Percentiles rank a stretch among this genome's conserved stretches.
Conservation (phyloP, 2,113 vertebrate genomes). For the Pterophyllum scalare region DNA sequence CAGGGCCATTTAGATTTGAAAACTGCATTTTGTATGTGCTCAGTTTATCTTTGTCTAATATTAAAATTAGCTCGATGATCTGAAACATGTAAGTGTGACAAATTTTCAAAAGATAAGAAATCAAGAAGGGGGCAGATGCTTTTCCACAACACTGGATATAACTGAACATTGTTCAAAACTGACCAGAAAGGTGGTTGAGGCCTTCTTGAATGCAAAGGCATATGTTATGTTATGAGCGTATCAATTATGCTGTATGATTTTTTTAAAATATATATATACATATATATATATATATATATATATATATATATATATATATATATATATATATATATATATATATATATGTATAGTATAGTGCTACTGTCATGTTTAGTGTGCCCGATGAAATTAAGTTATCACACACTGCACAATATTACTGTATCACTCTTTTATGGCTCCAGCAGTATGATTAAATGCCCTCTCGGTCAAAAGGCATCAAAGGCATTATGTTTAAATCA, state of each 20-base stretch:
- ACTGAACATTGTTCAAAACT: no score
- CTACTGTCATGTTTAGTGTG: neutral
- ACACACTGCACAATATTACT: neutral
- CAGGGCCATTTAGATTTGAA: neutral
- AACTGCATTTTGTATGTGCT: neutral
- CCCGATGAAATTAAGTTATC: neutral
- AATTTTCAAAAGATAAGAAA: neutral
- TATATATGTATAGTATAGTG: no score
- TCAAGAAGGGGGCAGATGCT: no score
- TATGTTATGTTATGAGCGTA: neutral
- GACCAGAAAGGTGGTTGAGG: no score
- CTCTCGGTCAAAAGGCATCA: neutral
- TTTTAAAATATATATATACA: no score
- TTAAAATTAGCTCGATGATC: neutral
- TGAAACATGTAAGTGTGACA: neutral
- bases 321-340: no score
- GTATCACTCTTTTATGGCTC: neutral
- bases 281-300: no score
- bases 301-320: no score
- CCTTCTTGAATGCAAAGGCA: neutral
- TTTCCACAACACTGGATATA: neutral
- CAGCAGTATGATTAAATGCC: constrained; percentile 1
- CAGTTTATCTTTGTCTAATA: neutral
- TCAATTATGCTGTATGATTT: neutral
- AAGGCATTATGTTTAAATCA: neutral